phyloP scores from a whole-genome alignment of 1,140 invertebrate genomes.

The Tetranychus cinnabarinus region DNA sequence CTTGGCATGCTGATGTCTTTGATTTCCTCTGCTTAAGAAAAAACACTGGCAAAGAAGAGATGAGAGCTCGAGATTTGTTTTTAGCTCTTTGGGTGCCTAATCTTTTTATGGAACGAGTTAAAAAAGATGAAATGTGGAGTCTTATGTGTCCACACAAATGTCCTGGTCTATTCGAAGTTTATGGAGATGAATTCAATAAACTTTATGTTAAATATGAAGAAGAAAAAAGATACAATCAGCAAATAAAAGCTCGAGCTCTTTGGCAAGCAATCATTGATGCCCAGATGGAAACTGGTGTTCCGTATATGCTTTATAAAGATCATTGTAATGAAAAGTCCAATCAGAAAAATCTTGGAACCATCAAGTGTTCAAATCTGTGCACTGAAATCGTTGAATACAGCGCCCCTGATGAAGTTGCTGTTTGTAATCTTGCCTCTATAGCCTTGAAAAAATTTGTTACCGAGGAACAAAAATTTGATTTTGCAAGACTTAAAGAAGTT shows the following conservation, averaged over 20 bases:
- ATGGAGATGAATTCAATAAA: slow-evolving; percentile 80
- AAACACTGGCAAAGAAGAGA: slow-evolving; percentile 82
- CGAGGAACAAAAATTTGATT: slow-evolving; percentile 47
- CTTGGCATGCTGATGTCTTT: slow-evolving; percentile 95
- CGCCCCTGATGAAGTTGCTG: slow-evolving; percentile 39
- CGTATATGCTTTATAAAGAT: slow-evolving; percentile 97
- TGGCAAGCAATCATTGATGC: slow-evolving; percentile 87
- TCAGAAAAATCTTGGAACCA: slow-evolving; percentile 94
- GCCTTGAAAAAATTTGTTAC: slow-evolving; percentile 91
- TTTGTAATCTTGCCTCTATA: slow-evolving; percentile 94
- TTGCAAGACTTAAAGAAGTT: slow-evolving; percentile 60
- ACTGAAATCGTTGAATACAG: slow-evolving; percentile 94
- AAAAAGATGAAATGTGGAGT: slow-evolving; percentile 64
- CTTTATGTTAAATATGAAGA: slow-evolving; percentile 74
- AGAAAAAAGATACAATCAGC: slow-evolving; percentile 44
- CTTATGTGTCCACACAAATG: slow-evolving; percentile 90
- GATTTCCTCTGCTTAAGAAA: slow-evolving; percentile 83
- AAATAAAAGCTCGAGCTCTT: slow-evolving; percentile 60
- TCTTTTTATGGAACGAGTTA: slow-evolving; percentile 90
- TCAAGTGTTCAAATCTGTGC: slow-evolving; percentile 92
- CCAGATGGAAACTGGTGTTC: slow-evolving; percentile 93
- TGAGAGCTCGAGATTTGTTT: slow-evolving; percentile 82
- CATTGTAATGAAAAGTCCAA: slow-evolving; percentile 91
- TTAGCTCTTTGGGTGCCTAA: slow-evolving; percentile 97
- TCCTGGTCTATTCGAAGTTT: slow-evolving; percentile 67